These are phyloP conservation scores for Myopa testacea DNA, from an alignment of 2,888 invertebrate genomes.

Conservation along the genomic window DNA sequence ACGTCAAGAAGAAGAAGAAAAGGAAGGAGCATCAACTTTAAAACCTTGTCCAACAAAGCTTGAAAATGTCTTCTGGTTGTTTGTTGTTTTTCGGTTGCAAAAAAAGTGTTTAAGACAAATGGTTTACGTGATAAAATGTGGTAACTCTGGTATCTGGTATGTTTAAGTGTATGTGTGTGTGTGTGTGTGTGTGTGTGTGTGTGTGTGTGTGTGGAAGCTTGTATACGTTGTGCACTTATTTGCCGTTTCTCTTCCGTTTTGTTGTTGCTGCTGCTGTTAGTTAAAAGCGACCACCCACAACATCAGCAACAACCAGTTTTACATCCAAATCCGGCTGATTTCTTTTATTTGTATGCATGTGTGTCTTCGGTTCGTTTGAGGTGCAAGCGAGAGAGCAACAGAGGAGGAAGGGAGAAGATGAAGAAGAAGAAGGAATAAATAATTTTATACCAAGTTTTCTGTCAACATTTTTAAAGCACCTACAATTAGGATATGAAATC, in stretches of 20 bases:
- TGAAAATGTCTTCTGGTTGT: conserved; percentile 44
- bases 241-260: conserved; percentile 50
- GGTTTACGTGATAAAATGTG: conserved; percentile 65
- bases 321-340: not conserved
- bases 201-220: conserved; percentile 25
- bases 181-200: conserved; percentile 27
- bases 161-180: conserved; percentile 27
- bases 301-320: conserved; percentile 7
- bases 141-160: conserved; percentile 55
- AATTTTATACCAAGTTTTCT: not conserved
- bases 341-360: not conserved
- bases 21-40: conserved; percentile 10
- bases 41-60: conserved; percentile 49
- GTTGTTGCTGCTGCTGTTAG: conserved; percentile 41
- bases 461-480: not conserved
- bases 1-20: not conserved
- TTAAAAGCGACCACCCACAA: conserved; percentile 26
- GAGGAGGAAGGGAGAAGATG: not conserved
- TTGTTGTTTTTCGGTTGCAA: conserved; percentile 46
- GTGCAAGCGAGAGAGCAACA: not conserved
- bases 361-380: not conserved
- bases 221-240: conserved; percentile 55
- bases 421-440: not conserved
- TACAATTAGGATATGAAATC: not conserved
- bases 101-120: conserved; percentile 65